Evolutionary conservation across 1,140 invertebrate species (phyloP), one percentile per base, ranked within the genome.

Genomic region (Meloidogyne exigua): DNA sequence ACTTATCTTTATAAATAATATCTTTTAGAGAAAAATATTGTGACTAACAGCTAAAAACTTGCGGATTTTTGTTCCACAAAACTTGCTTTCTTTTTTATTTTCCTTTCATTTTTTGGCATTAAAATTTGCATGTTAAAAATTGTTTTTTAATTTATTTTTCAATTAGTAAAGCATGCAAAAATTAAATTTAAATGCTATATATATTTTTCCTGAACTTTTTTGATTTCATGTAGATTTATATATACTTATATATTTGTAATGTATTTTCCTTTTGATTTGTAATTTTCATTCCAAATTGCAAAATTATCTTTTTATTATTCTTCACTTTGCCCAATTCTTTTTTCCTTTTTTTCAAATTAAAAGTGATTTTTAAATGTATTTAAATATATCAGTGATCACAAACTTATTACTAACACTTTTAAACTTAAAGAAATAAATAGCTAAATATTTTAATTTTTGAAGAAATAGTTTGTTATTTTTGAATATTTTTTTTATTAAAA

Each of bases 331-430:
- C 49, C 49, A 57, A 57, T 57, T 57, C 18, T 12, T 57, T n/a
- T 57, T n/a, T 57, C 18, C 18, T 57, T 18, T 49, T 18, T 18
- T 49, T n/a, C 49, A 18, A 49, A 49, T 49, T 49, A 9, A 57
- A 57, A 57, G 49, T 57, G 49, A 57, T 57, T 57, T n/a, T n/a
- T 57, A 49, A 49, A 57, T 57, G 18, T 57, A 57, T 57, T n/a
- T 57, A 7, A 18, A 49, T 49, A 49, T 42, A 42, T 42, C 9
- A 44, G 15, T 44, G 42, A 44, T 44, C 42, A 44, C 49, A 7
- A n/a, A 21, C 13, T 18, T 18, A 15, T 18, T 0, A 49, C 15
- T 49, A 32, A 32, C 28, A 32, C 28, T 49, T 49, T 49, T 49
- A 18, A 57, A 57, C 7, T 57, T n/a, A 57, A 57, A n/a, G 7